These are phyloP conservation scores for Stenopsyche tienmushanensis DNA, from an alignment of 1,140 invertebrate genomes.

Conservation along the genomic window DNA sequence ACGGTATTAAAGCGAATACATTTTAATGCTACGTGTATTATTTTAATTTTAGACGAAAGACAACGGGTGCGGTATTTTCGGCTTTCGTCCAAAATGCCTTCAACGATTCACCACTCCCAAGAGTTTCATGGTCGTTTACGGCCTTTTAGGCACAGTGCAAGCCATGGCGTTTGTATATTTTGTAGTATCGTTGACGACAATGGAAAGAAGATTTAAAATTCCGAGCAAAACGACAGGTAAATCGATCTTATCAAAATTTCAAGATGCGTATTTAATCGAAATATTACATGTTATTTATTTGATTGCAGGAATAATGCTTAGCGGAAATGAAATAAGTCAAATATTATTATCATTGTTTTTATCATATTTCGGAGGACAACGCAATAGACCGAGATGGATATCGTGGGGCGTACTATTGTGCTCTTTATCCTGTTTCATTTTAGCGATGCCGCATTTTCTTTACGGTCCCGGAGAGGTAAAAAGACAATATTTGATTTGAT, in stretches of 20 bases:
- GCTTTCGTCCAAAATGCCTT: slow-evolving; percentile 63
- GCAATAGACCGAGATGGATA: slow-evolving; percentile 66
- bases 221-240: slow-evolving; percentile 69
- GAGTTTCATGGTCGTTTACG: slow-evolving; percentile 65
- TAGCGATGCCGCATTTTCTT: slow-evolving; percentile 67
- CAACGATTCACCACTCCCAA: slow-evolving; percentile 63
- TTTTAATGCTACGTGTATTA: too few relatives aligned
- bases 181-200: slow-evolving; percentile 65
- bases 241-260: slow-evolving; percentile 8
- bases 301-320: slow-evolving; percentile 64
- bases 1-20: too few relatives aligned
- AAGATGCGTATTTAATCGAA: not conserved
- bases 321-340: slow-evolving; percentile 72
- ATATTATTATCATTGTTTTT: slow-evolving; percentile 63
- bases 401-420: slow-evolving; percentile 64
- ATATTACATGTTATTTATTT: slow-evolving; percentile 20
- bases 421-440: slow-evolving; percentile 64
- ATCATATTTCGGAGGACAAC: slow-evolving; percentile 61
- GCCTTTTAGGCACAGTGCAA: slow-evolving; percentile 67
- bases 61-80: slow-evolving; percentile 59
- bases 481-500: not conserved
- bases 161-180: slow-evolving; percentile 72
- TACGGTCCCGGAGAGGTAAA: slow-evolving; percentile 64
- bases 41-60: slow-evolving; percentile 41
- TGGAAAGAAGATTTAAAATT: slow-evolving; percentile 73